Evolutionary conservation across 2,888 invertebrate species (phyloP), one percentile per base, ranked within the genome.

Genomic region (Nomada hirtipes): DNA sequence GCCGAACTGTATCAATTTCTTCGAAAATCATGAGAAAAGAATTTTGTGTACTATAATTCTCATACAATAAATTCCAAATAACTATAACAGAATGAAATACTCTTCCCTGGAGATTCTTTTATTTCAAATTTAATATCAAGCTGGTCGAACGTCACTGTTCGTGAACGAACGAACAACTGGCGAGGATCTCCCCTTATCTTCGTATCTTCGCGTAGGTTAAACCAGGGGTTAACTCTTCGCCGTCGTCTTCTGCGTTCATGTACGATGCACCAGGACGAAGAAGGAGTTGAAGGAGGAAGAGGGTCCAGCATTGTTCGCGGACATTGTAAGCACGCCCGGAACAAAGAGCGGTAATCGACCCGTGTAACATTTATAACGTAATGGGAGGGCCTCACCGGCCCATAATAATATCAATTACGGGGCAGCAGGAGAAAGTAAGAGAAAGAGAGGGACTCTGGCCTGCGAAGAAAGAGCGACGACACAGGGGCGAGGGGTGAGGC

Each of bases 371-470:
- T 91, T 91, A 92, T 91, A 90, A 90, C 88, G 90, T 92, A 92
- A 92, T 92, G 89, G 90, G 89, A 91, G 91, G 89, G 89, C 88
- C 85, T 80, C 84, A 89, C 84, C 86, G 86, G 86, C 86, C 88
- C 88, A 87, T 92, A 92, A 92, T 92, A 90, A 91, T 92, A 92
- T 91, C 91, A 92, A 92, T 92, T 91, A 91, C 91, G 83, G 79
- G 74, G 86, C 71, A 77, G 65, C 57, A 42, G 79, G 77, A 81
- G 84, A 76, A 80, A 82, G 76, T 76, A 67, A 72, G 81, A 84
- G 68, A 44, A 20, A 23, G 79, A 53, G 77, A 72, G 57, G 80
- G 79, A 64, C 55, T 65, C 55, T 55, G 29, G 70, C 4, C 57
- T 52, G n/a, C 10, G 52, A 55, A 52, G 63, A 50, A 52, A 83